Evolutionary conservation across 2,113 vertebrate species (phyloP), one percentile per base, ranked within the genome.

Genomic region (Microcebus tavaratra): DNA sequence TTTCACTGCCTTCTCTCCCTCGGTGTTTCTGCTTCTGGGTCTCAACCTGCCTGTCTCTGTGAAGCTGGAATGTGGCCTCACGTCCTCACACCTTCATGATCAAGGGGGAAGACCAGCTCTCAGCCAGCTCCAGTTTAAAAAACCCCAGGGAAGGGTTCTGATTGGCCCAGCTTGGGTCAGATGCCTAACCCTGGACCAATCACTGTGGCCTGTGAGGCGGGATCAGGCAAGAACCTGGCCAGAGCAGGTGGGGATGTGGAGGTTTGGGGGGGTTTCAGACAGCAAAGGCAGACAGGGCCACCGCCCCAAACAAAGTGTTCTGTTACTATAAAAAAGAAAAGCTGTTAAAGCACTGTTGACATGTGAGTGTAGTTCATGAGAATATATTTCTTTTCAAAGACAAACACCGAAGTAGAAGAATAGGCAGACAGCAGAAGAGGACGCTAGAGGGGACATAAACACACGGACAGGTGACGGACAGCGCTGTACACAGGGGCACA

Each of bases 101-200:
- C 5, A 1, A 21, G 13, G 21, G 6, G 34, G 31, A 17, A 42
- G 48, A 42, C 14, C 1, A 0, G n/a, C n/a, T 48, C 23, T 63
- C 25, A 31, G 7, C 23, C 63, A 27, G 10, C 68, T 39, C 25
- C 23, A 2, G 36, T 5, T 34, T 18, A 1, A 15, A 36, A 42
- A 39, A 65, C 1, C 14, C 27, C 79, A 59, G 39, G 39, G 59
- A 88, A 85, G 83, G 18, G 6, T 59, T 90, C 50, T 86, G 94
- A 87, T 86, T 93, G 93, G 87, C 36, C 42, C 55, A 42, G 23
- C 53, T 67, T 57, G n/a, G 68, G 82, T 79, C 87, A 87, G 76
- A 8, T 48, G 73, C 31, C 25, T 45, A 50, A 50, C 4, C 12
- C 27, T 14, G 20, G 68, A 14, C 93, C 80, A 86, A 65, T 67